Evolutionary conservation across 2,113 vertebrate genomes (phyloP).

Genomic region (Notiomystis cincta): DNA sequence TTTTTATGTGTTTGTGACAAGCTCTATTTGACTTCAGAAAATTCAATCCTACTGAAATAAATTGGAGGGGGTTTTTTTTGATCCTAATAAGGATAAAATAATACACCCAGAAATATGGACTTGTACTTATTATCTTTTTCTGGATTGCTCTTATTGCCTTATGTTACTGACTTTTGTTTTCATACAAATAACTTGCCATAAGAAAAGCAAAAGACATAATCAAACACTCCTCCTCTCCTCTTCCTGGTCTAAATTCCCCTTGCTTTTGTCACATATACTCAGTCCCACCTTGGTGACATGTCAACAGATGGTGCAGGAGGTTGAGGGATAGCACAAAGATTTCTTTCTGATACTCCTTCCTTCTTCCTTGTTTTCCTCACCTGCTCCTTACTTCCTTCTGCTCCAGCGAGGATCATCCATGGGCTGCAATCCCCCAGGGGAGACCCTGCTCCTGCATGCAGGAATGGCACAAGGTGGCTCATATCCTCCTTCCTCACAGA

Average conservation of each 20-base stretch:
- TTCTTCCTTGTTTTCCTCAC: not conserved
- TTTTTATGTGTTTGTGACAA: not conserved
- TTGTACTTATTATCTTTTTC: not conserved
- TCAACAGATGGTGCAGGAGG: not conserved
- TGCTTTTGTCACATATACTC: not conserved
- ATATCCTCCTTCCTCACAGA: not conserved
- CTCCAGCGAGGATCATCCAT: not conserved
- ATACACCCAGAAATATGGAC: not conserved
- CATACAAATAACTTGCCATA: not conserved
- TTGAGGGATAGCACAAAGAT: not conserved
- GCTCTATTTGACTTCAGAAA: not conserved
- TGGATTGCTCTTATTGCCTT: not conserved
- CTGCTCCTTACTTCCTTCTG: not conserved
- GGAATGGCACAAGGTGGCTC: not conserved
- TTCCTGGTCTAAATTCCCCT: not conserved
- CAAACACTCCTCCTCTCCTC: not conserved
- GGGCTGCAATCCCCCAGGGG: not conserved
- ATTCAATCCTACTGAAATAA: not conserved
- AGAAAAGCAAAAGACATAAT: not conserved
- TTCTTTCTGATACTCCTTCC: not conserved
- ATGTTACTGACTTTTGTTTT: not conserved
- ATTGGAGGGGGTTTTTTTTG: not conserved
- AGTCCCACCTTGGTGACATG: not conserved
- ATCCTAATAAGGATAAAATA: not conserved
- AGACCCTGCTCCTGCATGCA: not conserved